Conservation (phyloP, 2,888 invertebrate genomes). For the Germaria angustata region DNA sequence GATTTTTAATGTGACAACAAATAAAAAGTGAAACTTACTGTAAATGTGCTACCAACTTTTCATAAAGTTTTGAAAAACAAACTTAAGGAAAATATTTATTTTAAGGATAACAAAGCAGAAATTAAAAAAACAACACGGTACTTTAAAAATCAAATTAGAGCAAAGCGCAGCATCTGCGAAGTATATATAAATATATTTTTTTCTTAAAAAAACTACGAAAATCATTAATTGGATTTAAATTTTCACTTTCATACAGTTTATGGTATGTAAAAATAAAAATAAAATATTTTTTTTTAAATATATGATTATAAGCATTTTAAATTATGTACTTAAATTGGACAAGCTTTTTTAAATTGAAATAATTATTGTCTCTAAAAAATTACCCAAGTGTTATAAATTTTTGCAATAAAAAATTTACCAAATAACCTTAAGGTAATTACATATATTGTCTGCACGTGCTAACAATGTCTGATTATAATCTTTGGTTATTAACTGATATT, state of each 20-base stretch:
- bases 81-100: constrained; percentile 7
- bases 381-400: background rate
- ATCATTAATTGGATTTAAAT: constrained; percentile 26
- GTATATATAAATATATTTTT: background rate
- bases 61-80: constrained; percentile 6
- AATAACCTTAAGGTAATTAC: constrained; percentile 29
- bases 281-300: no score
- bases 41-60: constrained; percentile 18
- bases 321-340: no score
- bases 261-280: constrained; percentile 69
- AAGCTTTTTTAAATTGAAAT: no score
- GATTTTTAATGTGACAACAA: constrained; percentile 60
- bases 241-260: constrained; percentile 66
- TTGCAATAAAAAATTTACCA: background rate
- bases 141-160: background rate
- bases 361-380: background rate
- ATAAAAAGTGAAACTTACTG: constrained; percentile 66
- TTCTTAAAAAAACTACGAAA: background rate
- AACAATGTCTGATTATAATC: constrained; percentile 8
- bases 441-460: constrained; percentile 49
- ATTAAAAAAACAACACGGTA: background rate
- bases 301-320: no score
- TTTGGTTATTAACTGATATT: constrained; percentile 22
- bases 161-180: background rate
- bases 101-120: constrained; percentile 20